These are phyloP conservation scores for Pyrocoelia pectoralis DNA, from an alignment of 2,888 invertebrate species.

Conservation along the genomic window DNA sequence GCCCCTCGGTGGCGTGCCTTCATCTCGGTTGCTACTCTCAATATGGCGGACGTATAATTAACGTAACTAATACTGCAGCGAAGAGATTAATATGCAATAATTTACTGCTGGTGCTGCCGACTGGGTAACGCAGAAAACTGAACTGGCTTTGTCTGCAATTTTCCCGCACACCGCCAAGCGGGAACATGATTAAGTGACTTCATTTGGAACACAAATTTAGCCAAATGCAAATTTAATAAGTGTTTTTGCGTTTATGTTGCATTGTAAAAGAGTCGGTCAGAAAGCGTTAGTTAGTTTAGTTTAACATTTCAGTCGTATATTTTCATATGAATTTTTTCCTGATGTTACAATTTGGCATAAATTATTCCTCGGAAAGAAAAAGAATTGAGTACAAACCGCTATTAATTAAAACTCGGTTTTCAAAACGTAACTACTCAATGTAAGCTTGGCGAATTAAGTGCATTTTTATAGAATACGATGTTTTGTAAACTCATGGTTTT, in stretches of 20 bases:
- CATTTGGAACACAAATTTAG: conserved; percentile 60
- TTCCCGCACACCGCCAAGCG: conserved; percentile 50
- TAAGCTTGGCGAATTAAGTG: conserved; percentile 12
- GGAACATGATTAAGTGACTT: conserved; percentile 60
- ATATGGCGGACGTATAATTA: conserved; percentile 60
- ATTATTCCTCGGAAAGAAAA: neutral
- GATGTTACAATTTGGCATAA: neutral
- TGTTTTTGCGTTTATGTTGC: conserved; percentile 54
- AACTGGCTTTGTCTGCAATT: conserved; percentile 56
- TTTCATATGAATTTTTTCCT: neutral
- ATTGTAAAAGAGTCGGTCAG: conserved; percentile 24
- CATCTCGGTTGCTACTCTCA: conserved; percentile 53
- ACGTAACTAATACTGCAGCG: conserved; percentile 62
- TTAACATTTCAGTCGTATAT: conserved; percentile 15
- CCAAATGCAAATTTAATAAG: conserved; percentile 62
- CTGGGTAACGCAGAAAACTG: conserved; percentile 58
- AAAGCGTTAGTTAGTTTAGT: conserved; percentile 20
- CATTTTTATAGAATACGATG: conserved; percentile 34
- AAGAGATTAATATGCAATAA: conserved; percentile 63
- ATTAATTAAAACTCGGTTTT: conserved; percentile 6
- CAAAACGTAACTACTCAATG: neutral
- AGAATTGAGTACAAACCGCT: neutral
- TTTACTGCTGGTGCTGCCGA: conserved; percentile 58
- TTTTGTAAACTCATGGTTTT: conserved; percentile 44
- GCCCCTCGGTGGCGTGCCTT: conserved; percentile 48